Evolutionary conservation across 53 echinoderm and acorn worm species (phyloP).

Genomic region (Arbacia lixula): DNA sequence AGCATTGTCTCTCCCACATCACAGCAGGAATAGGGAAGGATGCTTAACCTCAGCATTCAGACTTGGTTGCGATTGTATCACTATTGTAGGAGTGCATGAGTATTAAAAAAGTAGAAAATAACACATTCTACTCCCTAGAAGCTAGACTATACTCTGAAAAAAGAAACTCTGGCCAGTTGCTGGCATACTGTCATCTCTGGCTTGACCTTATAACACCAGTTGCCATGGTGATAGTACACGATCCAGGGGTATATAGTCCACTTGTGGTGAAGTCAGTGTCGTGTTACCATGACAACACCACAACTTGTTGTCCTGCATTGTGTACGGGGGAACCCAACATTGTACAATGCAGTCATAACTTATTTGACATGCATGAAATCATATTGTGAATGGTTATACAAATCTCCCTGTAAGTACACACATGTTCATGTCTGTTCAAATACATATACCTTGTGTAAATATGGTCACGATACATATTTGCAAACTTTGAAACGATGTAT

Average conservation of each 20-base stretch:
- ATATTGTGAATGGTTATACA: background rate
- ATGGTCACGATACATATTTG: too few species aligned
- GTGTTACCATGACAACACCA: background rate
- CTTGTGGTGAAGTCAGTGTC: conserved; percentile 24
- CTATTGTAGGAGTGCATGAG: too few species aligned
- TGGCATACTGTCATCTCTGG: background rate
- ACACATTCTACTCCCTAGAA: too few species aligned
- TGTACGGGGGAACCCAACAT: background rate
- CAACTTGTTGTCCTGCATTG: background rate
- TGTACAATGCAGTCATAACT: background rate
- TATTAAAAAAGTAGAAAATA: too few species aligned
- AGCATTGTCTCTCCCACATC: too few species aligned
- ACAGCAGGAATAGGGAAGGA: too few species aligned
- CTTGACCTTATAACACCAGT: conserved; percentile 14
- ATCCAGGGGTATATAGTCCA: background rate
- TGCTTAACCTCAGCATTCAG: too few species aligned
- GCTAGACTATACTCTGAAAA: too few species aligned
- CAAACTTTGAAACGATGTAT: background rate
- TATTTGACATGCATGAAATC: background rate
- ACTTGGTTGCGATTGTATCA: too few species aligned
- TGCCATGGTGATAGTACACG: conserved; percentile 17
- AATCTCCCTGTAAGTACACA: background rate
- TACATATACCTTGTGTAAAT: too few species aligned
- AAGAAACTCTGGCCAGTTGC: background rate
- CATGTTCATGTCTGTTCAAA: too few species aligned